Conservation (phyloP, 1,140 invertebrate genomes). For the Euborellia annulipes region DNA sequence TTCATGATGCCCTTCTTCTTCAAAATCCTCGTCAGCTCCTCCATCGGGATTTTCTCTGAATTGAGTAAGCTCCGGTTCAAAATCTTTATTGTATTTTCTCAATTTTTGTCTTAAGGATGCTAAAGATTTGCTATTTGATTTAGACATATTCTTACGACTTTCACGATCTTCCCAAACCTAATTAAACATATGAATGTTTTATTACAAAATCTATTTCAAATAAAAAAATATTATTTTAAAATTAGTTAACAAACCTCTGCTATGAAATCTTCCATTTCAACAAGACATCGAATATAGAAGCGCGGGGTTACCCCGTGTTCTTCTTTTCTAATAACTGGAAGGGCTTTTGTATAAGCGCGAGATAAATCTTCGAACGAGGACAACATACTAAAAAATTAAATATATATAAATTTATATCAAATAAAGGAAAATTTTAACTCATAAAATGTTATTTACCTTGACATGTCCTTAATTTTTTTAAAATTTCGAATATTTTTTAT, state of each 20-base stretch:
- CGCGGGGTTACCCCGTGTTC: constrained; percentile 78
- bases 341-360: constrained; percentile 76
- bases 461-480: constrained; percentile 96
- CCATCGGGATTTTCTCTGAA: constrained; percentile 83
- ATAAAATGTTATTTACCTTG: no score
- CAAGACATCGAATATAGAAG: constrained; percentile 78
- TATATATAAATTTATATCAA: no score
- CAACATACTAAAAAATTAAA: no score
- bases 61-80: constrained; percentile 70
- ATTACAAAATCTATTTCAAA: no score
- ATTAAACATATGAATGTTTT: neutral
- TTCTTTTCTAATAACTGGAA: constrained; percentile 82
- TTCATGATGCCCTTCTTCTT: constrained; percentile 39
- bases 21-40: constrained; percentile 69
- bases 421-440: no score
- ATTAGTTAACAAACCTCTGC: no score
- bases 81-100: constrained; percentile 89
- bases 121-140: constrained; percentile 83
- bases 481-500: constrained; percentile 89
- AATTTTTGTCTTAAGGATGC: constrained; percentile 87
- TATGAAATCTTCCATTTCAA: constrained; percentile 94
- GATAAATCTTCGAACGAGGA: constrained; percentile 87
- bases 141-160: constrained; percentile 62
- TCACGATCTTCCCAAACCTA: constrained; percentile 63
- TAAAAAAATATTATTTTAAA: no score